These are phyloP conservation scores for Brachyistius frenatus DNA, from an alignment of 2,113 vertebrate species.

Conservation along the genomic window DNA sequence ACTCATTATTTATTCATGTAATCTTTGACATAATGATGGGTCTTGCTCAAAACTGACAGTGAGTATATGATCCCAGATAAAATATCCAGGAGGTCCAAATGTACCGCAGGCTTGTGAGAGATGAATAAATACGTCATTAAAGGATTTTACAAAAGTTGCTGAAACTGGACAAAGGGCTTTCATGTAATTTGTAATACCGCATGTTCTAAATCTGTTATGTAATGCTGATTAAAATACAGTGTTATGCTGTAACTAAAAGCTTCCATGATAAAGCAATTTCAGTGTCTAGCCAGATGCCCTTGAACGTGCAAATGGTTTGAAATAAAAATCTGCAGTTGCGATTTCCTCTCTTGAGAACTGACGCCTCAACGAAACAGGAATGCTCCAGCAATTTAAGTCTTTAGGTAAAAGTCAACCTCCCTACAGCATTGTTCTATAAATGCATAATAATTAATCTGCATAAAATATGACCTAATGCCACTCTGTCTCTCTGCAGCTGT, in stretches of 20 bases:
- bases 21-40: conserved; percentile 29
- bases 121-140: conserved; percentile 34
- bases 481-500: not conserved
- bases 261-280: not conserved
- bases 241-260: not conserved
- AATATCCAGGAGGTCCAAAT: conserved; percentile 32
- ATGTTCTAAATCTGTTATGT: conserved; percentile 35
- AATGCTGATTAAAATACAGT: conserved; percentile 23
- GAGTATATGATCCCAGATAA: conserved; percentile 2
- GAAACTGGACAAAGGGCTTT: conserved; percentile 25
- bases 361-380: conserved; percentile 1
- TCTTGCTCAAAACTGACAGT: not conserved
- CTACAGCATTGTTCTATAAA: conserved; percentile 9
- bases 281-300: not conserved
- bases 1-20: conserved; percentile 17
- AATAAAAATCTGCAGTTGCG: conserved; percentile 1
- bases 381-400: not conserved
- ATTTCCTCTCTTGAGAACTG: conserved; percentile 8
- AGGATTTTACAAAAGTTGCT: conserved; percentile 38
- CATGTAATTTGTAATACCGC: conserved; percentile 10
- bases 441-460: conserved; percentile 20
- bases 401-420: not conserved
- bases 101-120: conserved; percentile 32
- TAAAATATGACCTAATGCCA: conserved; percentile 1
- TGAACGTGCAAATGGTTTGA: not conserved